Base-by-base conservation (phyloP, 2,797 vertebrate species). In the Acanthurus tractus region DNA sequence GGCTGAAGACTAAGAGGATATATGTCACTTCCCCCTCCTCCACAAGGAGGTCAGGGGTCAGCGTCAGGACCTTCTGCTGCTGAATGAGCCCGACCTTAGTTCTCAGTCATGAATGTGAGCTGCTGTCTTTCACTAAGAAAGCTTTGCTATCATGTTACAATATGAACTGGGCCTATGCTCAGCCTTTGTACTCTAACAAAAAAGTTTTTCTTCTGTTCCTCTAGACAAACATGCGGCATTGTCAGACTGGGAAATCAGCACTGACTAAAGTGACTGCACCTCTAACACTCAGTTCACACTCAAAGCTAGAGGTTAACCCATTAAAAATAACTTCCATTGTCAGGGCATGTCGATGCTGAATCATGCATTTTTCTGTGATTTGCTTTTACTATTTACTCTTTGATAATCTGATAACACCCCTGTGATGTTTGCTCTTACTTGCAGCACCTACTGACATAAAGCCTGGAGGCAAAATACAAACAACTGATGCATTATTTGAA, bases 301-400 rank as follows among this genome's bases (percentile, higher is more conserved):
- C n/a, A 2, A 45, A 63, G 53, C 57, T 2, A 29, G 25, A 40
- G n/a, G 45, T 65, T 50, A 57, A 67, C 64, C 56, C 46, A 64
- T 73, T 18, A 45, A 54, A 69, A 48, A 54, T 13, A 59, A 12
- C 70, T 20, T 56, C 44, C 29, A 65, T 49, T 79, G 77, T 79
- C 63, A 25, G 63, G 69, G 50, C 80, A 75, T 42, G 72, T 34
- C 22, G 49, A 63, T 15, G 17, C 62, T 79, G 59, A 81, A 56
- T 82, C 70, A 73, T 12, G 52, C 53, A 52, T 66, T 68, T 69
- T 70, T 70, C 65, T 62, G 36, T n/a, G 4, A 44, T 42, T 17
- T 69, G 18, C 22, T 73, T 75, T 78, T 44, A 66, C 14, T 5
- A 65, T 72, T 72, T 48, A 61, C 57, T 62, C 59, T 45, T 67